Base-by-base conservation (phyloP, 2,888 invertebrate species). In the Drosophila suboccidentalis region DNA sequence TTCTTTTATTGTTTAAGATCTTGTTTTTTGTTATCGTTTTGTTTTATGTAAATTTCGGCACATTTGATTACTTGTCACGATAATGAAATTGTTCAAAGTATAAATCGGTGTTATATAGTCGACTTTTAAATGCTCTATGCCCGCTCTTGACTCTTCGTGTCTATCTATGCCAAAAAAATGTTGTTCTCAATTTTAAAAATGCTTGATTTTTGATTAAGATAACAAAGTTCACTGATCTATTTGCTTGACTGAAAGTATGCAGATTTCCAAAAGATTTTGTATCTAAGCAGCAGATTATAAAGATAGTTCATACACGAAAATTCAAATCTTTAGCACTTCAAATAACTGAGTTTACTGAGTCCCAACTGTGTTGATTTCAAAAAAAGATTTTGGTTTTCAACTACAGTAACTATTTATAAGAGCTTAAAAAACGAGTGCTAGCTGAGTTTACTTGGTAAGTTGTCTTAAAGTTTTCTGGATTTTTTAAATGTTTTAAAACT, bases 41-140 rank as follows among this genome's bases (percentile, higher is more conserved):
- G 57, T 67, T 41, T 19, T 19, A 46, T 78, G 62, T 71, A 62
- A 72, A 77, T 71, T 89, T 82, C 77, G 86, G 89, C 84, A 84
- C 89, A 87, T 89, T 87, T 76, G 68, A 76, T 80, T 78, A 63
- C 64, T 61, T 61, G 69, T 69, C 61, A 76, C 54, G 44, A 55
- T 17, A 58, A 79, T 50, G 36, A 63, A 78, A 74, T 46, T 39
- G 47, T 43, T 36, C 6, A 51, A 62, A 59, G 13, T 54, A 54
- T 36, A 55, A 51, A 62, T 75, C 75, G 75, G 79, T 61, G 79
- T 75, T 46, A 41, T 13, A 53, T 53, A 26, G 60, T 60, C 54
- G 63, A 73, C 49, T 61, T 41, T 43, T 44, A 58, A 66, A 72
- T 58, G 32, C 73, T 65, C 49, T 22, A 46, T 54, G 43, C 19